phyloP scores from a whole-genome alignment of 2,888 invertebrate genomes.

The Mimas tiliae region DNA sequence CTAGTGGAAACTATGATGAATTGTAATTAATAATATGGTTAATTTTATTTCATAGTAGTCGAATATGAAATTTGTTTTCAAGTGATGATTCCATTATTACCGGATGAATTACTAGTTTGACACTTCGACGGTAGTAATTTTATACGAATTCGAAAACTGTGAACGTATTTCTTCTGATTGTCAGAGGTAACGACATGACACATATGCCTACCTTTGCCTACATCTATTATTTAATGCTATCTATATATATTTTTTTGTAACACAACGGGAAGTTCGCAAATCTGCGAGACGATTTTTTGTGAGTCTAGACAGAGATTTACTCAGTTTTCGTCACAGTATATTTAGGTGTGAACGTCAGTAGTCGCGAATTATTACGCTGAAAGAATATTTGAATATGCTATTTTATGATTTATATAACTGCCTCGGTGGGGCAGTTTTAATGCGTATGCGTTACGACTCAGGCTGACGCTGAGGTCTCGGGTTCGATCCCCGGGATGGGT shows the following conservation, averaged over 20 bases:
- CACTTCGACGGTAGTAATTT: too few species aligned
- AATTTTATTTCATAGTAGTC: too few species aligned
- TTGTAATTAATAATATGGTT: too few species aligned
- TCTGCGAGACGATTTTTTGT: conserved; percentile 1
- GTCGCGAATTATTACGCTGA: not conserved
- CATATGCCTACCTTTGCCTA: not conserved
- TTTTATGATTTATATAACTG: not conserved
- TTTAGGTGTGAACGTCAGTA: not conserved
- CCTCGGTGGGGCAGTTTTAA: too few species aligned
- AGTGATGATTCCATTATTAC: too few species aligned
- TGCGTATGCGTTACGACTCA: too few species aligned
- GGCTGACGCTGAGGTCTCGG: too few species aligned
- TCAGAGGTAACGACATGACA: not conserved
- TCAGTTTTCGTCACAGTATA: conserved; percentile 11
- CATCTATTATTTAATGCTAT: not conserved
- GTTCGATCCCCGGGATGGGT: too few species aligned
- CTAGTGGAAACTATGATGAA: too few species aligned
- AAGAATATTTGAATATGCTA: not conserved
- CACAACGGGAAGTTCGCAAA: not conserved
- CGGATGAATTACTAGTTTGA: too few species aligned
- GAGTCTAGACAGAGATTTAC: conserved; percentile 18
- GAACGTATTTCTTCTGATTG: not conserved
- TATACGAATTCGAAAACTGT: too few species aligned
- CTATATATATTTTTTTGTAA: not conserved
- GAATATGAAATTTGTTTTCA: too few species aligned